Evolutionary conservation across 2,113 vertebrate genomes (phyloP).

Genomic region (Progne subis): DNA sequence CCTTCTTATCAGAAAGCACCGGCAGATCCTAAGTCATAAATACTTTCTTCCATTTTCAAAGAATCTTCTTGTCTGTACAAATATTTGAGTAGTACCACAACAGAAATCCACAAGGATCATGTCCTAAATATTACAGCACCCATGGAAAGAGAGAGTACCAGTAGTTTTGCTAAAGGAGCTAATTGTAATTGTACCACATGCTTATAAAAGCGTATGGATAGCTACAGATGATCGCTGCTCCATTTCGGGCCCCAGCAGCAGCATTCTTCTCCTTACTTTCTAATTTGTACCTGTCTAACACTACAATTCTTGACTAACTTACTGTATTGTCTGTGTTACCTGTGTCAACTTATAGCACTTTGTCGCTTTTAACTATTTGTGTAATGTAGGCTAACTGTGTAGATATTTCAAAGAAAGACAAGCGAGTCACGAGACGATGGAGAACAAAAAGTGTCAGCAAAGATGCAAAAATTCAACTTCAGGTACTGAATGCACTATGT

Average conservation of each 20-base stretch:
- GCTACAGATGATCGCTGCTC: not conserved
- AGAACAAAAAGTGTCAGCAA: constrained; percentile 99
- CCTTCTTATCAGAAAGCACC: not conserved
- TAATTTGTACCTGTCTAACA: constrained; percentile 30
- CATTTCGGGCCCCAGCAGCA: accelerated
- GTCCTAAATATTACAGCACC: not conserved
- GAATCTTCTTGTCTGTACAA: not conserved
- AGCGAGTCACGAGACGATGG: constrained; percentile 97
- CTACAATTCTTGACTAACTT: constrained; percentile 69
- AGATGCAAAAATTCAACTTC: constrained; percentile 99
- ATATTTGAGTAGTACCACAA: not conserved
- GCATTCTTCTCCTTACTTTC: constrained; percentile 2
- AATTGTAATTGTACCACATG: not conserved
- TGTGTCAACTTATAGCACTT: constrained; percentile 79
- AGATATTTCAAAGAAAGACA: constrained; percentile 99
- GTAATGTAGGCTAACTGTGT: constrained; percentile 95
- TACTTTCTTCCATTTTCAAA: not conserved
- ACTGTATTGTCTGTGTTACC: constrained; percentile 52
- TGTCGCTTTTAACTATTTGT: constrained; percentile 83
- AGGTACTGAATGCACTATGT: constrained; percentile 82
- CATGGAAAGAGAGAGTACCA: not conserved
- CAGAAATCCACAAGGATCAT: not conserved
- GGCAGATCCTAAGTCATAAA: not conserved
- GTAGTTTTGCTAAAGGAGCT: not conserved
- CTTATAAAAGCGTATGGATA: not conserved